Base-by-base conservation (phyloP, 1,140 invertebrate genomes). In the honey bee (Apis mellifera) region DNA sequence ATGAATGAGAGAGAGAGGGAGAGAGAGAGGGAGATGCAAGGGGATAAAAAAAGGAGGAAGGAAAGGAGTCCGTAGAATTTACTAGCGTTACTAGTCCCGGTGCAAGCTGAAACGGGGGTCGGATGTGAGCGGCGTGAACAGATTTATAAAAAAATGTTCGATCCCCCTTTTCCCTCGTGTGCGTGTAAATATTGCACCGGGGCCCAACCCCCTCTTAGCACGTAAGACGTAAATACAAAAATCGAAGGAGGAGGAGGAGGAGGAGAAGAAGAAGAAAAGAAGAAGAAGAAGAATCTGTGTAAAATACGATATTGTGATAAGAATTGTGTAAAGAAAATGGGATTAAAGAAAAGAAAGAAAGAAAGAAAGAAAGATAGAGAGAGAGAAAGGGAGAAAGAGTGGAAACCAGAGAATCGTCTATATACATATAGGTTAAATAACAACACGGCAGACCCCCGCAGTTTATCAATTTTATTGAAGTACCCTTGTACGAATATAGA, bases 271-370 rank as follows among this genome's bases (percentile, higher is more conserved):
- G 32, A 42, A 42, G 32, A 32, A 42, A 42, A 42, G 7, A 42
- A 42, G 3, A 42, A 42, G 32, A 7, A 90, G 68, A 73, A 85
- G 92, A 83, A 92, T 93, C 89, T 92, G 91, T 93, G 91, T 93
- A 93, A 92, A 92, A 92, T 92, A 92, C 89, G 85, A 93, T 92
- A 90, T 93, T 93, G 92, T 93, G 92, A 93, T 93, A 93, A 93
- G 92, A 91, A n/a, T n/a, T 48, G 86, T 93, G 91, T 93, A 93
- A 92, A 92, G 90, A 92, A n/a, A 54, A 88, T 54, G 79, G 66
- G 17, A 70, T 81, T 69, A 87, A 72, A 55, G 86, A 76, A 65
- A 79, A 17, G 8, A 21, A 84, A 15, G 73, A 83, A 68, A 88
- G 74, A 59, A 86, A 77, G 64, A 84, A 76, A 79, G 78, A 82